Evolutionary conservation across 2,797 vertebrate species (phyloP), one percentile per base, ranked within the genome.

Genomic region (Argyrosomus regius): DNA sequence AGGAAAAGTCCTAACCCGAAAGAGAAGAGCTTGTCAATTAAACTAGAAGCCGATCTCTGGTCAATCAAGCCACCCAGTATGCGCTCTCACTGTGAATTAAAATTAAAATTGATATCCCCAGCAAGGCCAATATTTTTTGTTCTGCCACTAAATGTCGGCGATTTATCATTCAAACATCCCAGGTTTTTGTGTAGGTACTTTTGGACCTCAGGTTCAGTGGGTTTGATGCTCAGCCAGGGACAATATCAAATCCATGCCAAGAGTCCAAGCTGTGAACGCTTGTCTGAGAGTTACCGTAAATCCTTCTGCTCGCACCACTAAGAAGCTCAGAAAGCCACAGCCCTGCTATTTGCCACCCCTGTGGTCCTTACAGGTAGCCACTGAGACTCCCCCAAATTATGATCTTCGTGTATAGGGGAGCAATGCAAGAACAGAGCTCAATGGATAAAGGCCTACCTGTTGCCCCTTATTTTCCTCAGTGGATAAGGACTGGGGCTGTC

Each of bases 201-300:
- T 93, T 94, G 94, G 95, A 93, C 93, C 91, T 90, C 89, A 84
- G 88, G 87, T 92, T 90, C 91, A 90, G 94, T 93, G 94, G 95
- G 95, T 96, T 96, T 96, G 96, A 95, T 95, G 94, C 85, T 85
- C 68, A 89, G 95, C 96, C 96, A 96, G 95, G 89, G 89, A 95
- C 94, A 96, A 96, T 95, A 96, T 93, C 84, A 28, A 90, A 89
- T 77, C 88, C 84, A 82, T 95, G 95, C 95, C 95, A 96, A 93
- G 91, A 94, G 94, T 93, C 92, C 89, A 93, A 95, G 95, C 93
- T 96, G 95, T 95, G 95, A 96, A 95, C 93, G 95, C 94, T 95
- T 96, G 96, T 96, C 94, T 95, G 94, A 95, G 94, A 94, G 94
- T 96, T 95, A 95, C 95, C 94, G 95, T 95, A 96, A 96, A 95